phyloP scores from a whole-genome alignment of 2,888 invertebrate species.

The Apamea crenata region DNA sequence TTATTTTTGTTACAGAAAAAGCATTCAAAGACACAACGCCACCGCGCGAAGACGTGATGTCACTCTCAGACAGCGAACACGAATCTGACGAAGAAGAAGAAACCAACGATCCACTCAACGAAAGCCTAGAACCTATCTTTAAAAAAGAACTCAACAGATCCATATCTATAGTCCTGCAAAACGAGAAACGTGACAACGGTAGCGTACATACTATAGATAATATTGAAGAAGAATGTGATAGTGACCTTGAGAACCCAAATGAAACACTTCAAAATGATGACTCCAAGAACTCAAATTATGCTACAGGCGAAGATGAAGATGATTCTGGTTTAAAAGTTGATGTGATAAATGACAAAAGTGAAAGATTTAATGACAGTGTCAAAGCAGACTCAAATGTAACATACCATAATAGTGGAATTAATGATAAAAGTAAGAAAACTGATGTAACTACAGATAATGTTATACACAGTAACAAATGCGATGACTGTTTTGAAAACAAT shows the following conservation, averaged over 20 bases:
- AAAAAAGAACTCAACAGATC: constrained; percentile 76
- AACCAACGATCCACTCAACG: constrained; percentile 76
- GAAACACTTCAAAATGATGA: constrained; percentile 68
- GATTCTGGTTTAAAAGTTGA: constrained; percentile 30
- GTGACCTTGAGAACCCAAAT: constrained; percentile 69
- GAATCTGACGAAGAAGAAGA: constrained; percentile 75
- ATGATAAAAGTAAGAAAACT: constrained; percentile 20
- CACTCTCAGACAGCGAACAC: constrained; percentile 75
- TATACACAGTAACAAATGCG: constrained; percentile 35
- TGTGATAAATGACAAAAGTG: constrained; percentile 3
- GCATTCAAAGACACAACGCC: constrained; percentile 67
- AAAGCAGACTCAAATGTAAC: constrained; percentile 39
- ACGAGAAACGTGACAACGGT: constrained; percentile 52
- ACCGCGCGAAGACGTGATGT: constrained; percentile 70
- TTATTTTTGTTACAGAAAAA: constrained; percentile 78
- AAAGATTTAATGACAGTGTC: constrained; percentile 18
- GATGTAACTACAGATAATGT: constrained; percentile 24
- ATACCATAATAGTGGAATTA: constrained; percentile 33
- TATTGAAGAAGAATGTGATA: constrained; percentile 64
- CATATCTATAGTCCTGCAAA: constrained; percentile 66
- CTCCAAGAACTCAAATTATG: constrained; percentile 58
- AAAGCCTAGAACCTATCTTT: constrained; percentile 83
- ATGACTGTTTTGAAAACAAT: constrained; percentile 39
- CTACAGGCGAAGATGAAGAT: constrained; percentile 64
- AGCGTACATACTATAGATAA: constrained; percentile 62